Evolutionary conservation across 2,797 vertebrate genomes (phyloP).

Genomic region (Anguilla marmorata): DNA sequence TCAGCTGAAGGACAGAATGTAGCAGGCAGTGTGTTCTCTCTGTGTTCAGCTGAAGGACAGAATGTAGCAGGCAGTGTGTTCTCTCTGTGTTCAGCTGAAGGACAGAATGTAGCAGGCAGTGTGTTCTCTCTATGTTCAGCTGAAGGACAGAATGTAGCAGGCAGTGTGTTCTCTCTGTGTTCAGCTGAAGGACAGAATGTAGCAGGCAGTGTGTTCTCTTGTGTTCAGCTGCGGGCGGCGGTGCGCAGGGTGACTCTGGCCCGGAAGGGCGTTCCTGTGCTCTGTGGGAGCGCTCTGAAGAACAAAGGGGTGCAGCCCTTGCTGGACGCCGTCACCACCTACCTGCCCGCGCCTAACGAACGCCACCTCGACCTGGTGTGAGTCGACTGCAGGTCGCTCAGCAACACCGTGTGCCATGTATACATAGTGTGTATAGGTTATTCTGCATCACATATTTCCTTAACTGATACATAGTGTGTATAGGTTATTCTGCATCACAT

Average conservation of each 20-base stretch:
- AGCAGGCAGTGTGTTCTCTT: not conserved
- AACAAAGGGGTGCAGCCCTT: conserved; percentile 95
- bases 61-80: not conserved
- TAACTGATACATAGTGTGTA: not conserved
- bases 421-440: not conserved
- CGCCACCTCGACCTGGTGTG: conserved; percentile 83
- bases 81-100: not conserved
- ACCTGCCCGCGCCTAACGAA: conserved; percentile 88
- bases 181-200: not conserved
- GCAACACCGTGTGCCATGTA: not conserved
- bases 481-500: not conserved
- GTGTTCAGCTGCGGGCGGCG: conserved; percentile 79
- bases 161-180: not conserved
- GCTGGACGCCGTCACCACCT: conserved; percentile 83
- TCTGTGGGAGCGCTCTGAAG: conserved; percentile 92
- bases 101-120: not conserved
- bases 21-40: not conserved
- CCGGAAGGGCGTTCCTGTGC: conserved; percentile 84
- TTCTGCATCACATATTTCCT: not conserved
- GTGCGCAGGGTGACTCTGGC: conserved; percentile 84
- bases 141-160: not conserved
- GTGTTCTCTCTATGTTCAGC: not conserved
- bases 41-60: not conserved
- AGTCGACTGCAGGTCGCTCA: conserved; percentile 61
- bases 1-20: not conserved